phyloP scores from a whole-genome alignment of 2,113 vertebrate species.

The Hassar affinis region DNA sequence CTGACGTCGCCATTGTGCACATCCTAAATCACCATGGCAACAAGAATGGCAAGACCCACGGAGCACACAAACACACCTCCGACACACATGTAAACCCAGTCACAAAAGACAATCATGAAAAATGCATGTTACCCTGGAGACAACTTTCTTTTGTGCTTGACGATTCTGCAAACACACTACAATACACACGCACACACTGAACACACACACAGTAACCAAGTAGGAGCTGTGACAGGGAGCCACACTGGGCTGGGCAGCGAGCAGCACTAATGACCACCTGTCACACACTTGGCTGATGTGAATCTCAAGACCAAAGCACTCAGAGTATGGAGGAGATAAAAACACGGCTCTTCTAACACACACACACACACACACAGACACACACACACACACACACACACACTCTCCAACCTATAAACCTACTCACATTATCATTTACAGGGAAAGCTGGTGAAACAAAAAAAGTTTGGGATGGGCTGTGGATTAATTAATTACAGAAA shows the following conservation, averaged over 20 bases:
- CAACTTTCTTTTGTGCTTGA: conserved; percentile 46
- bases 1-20: conserved; percentile 57
- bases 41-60: conserved; percentile 65
- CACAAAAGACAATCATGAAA: conserved; percentile 57
- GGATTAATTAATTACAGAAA: conserved; percentile 16
- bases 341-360: neutral
- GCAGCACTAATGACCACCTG: conserved; percentile 33
- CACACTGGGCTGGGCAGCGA: conserved; percentile 31
- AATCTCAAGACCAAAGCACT: conserved; percentile 24
- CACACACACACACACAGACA: neutral
- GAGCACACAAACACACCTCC: conserved; percentile 34
- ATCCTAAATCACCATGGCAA: conserved; percentile 79
- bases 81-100: conserved; percentile 47
- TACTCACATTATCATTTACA: conserved; percentile 35
- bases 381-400: neutral
- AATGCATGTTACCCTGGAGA: conserved; percentile 58
- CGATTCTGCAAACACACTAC: conserved; percentile 60
- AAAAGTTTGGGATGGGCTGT: neutral
- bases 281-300: conserved; percentile 29
- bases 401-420: conserved; percentile 18
- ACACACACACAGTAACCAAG: conserved; percentile 43
- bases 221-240: conserved; percentile 44
- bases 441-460: conserved; percentile 12
- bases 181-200: neutral
- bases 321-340: neutral